Base-by-base conservation (phyloP, 2,113 vertebrate species). In the Hippocampus abdominalis region DNA sequence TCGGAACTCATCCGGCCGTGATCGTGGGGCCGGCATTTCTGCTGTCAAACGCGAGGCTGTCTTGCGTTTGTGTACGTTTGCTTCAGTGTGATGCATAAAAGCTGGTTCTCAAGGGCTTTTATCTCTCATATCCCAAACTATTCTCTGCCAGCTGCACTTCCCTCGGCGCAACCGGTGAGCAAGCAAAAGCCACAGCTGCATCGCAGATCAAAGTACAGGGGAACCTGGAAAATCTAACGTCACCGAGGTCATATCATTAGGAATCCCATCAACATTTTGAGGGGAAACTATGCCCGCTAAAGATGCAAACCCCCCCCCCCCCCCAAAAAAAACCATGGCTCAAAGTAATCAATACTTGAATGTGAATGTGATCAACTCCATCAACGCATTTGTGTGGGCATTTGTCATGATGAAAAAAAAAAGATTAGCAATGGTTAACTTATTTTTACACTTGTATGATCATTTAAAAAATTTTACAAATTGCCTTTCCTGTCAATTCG, bases 71-170 rank as follows among this genome's bases (percentile, higher is more conserved):
- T 69, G 11, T 76, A 40, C 71, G 49, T 66, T 32, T 60, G 66
- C 56, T 25, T 71, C 29, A n/a, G 53, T 59, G 57, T 59, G 68
- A 66, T 66, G 53, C 74, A 25, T 64, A 67, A 61, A 6, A 56
- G 51, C 68, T 63, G 56, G 53, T 72, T 74, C 66, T 75, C 15
- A 57, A 61, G 70, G 74, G 76, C 57, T 72, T 23, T 57, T 77
- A 48, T 66, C 1, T 2, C 62, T 68, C 56, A 2, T 36, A 62
- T 83, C 68, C 72, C 74, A 79, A 72, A 69, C 69, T 70, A 46
- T 40, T 59, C 80, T 81, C 76, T 53, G 68, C 70, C 32, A 67
- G 71, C 65, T 36, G 23, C 56, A 73, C 36, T 60, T 72, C 68
- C 18, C 71, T 72, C 64, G 36, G 23, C 15, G 1, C 63, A 54